Percentiles rank a stretch among this genome's conserved stretches.
These are phyloP conservation scores for Syrphus vitripennis DNA, from an alignment of 2,888 invertebrate species.

Conservation along the genomic window DNA sequence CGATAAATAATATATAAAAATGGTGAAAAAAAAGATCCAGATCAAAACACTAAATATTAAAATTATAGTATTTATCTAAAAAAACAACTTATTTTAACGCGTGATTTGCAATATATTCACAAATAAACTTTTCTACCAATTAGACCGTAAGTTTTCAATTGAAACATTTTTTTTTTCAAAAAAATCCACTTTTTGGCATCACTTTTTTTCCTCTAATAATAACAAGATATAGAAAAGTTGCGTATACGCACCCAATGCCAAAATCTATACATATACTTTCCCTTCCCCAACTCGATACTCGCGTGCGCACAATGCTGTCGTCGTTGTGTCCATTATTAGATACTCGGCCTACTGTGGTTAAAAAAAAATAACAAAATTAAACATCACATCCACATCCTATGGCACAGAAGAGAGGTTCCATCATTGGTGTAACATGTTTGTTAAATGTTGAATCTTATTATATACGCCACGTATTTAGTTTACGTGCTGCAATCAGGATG, in stretches of 20 bases:
- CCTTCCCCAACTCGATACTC: constrained; percentile 10
- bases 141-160: no score
- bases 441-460: constrained; percentile 65
- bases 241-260: constrained; percentile 26
- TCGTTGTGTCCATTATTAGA: neutral
- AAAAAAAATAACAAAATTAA: neutral
- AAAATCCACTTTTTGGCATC: neutral
- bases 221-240: neutral
- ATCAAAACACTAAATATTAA: no score
- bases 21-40: no score
- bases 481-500: constrained; percentile 62
- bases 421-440: constrained; percentile 46
- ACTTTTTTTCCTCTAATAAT: neutral
- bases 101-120: no score
- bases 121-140: no score
- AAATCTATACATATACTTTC: constrained; percentile 64
- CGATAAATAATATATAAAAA: no score
- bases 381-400: neutral
- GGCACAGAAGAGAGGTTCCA: neutral
- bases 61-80: no score
- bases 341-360: neutral
- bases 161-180: no score
- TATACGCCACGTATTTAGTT: constrained; percentile 58
- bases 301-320: neutral
- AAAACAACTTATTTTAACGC: no score